phyloP scores from a whole-genome alignment of 2,888 invertebrate species.

The Parnassius apollo region DNA sequence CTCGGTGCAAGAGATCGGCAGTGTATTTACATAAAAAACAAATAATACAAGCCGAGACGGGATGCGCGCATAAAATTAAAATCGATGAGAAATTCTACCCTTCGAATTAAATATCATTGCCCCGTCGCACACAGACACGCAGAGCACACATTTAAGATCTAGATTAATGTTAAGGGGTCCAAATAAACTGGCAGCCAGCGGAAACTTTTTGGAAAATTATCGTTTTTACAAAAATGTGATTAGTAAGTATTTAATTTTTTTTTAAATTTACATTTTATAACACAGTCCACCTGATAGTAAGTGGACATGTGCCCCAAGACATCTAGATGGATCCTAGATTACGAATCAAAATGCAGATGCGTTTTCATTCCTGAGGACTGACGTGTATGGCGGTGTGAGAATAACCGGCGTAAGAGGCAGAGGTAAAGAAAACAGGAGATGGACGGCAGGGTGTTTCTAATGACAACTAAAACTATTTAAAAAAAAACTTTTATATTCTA shows the following conservation, averaged over 20 bases:
- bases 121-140: slow-evolving; percentile 57
- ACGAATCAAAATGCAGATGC: no score
- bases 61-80: slow-evolving; percentile 81
- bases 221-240: background rate
- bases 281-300: no score
- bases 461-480: background rate
- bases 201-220: slow-evolving; percentile 1
- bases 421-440: no score
- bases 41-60: slow-evolving; percentile 75
- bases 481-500: background rate
- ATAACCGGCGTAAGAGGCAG: no score
- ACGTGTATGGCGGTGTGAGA: no score
- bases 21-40: slow-evolving; percentile 80
- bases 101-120: slow-evolving; percentile 80
- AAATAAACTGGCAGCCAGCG: slow-evolving; percentile 27
- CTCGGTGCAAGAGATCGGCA: slow-evolving; percentile 66
- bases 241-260: no score
- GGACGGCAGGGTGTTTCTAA: no score
- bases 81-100: slow-evolving; percentile 79
- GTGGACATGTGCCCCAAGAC: no score
- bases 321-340: no score
- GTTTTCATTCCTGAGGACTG: no score
- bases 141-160: slow-evolving; percentile 48
- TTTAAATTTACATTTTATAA: no score
- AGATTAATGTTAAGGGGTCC: slow-evolving; percentile 66